Base-by-base conservation (phyloP, 1,140 invertebrate species). In the Drosophila ogumai region DNA sequence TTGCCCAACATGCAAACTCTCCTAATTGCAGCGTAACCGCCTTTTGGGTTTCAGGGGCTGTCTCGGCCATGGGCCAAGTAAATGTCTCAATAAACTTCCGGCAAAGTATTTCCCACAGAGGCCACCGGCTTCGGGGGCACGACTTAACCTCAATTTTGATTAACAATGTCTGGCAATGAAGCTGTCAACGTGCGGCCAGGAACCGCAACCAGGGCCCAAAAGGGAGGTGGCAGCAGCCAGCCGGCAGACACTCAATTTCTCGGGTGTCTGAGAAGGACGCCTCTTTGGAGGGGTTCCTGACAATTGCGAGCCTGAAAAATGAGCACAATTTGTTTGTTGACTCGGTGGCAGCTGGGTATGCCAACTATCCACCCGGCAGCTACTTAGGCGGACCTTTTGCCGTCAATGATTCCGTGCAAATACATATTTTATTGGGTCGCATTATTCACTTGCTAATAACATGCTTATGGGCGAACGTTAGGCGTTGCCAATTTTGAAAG, bases 141-240 rank as follows among this genome's bases (percentile, higher is more conserved):
- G 68, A 74, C 76, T 88, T 87, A 87, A 82, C 84, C 84, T 87
- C 82, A 88, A 88, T 88, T 88, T 88, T 88, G 82, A 88, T 87
- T 88, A 88, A 88, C 82, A 88, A 87, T 88, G 84, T 87, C 82
- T 82, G 84, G 76, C 79, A 72, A 87, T 80, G 84, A 82, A 87
- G 84, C 82, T 88, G 84, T 88, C 84, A 88, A 88, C 84, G 76
- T 82, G 72, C 71, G 72, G 81, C 50, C 54, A 76, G 46, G 43
- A 31, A 67, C 57, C 60, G 19, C 54, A 55, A 38, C 52, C 19
- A 54, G 52, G 19, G 10, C 34, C 41, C 49, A 28, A 4, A 4
- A 32, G 41, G 12, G 17, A 47, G 52, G 25, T 17, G 25, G 25
- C 5, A 17, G 5, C n/a, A 32, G 47, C 15, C 47, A 50, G n/a